Evolutionary conservation across 2,113 vertebrate species (phyloP), one percentile per base, ranked within the genome.

Genomic region (Anolis sagrei): DNA sequence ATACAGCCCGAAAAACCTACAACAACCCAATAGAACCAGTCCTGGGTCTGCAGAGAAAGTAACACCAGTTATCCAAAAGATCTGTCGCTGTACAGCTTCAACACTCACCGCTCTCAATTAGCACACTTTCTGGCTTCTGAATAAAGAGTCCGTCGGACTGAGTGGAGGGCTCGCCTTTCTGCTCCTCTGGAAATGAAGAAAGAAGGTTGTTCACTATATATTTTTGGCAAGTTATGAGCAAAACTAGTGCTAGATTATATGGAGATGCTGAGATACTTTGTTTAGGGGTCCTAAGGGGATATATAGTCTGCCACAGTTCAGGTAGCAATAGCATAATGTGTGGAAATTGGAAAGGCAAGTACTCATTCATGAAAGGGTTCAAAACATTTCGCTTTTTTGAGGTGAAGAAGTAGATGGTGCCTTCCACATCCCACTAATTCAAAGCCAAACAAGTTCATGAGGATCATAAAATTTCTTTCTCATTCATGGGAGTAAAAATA

Each of bases 51-150:
- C 64, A 29, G 7, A 68, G 29, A 27, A 29, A 27, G 23, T 27
- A 68, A 68, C 29, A 10, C 29, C 64, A 39, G 36, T 3, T 32
- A n/a, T 13, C n/a, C 27, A 21, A 29, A 23, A 27, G 36, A 44
- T 48, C 54, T 62, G 7, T 34, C 44, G 51, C 19, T 4, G 32
- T 34, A 27, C 68, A 8, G 4, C 29, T 39, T 58, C 6, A 9
- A 4, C 29, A 80, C 44, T 86, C 75, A 86, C 84, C 84, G 1
- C 54, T 34, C 44, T 81, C 69, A 10, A 66, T 5, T 68, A 86
- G 36, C 44, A n/a, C 4, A 34, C 32, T 80, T 86, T 86, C 84
- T n/a, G 84, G 84, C 39, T 75, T 86, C 58, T 86, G 66, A 58
- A 86, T 4, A 29, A 86, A 86, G 23, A 86, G n/a, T 36, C 69